These are phyloP conservation scores for Zosterops lateralis DNA, from an alignment of 2,113 vertebrate genomes.

Conservation along the genomic window DNA sequence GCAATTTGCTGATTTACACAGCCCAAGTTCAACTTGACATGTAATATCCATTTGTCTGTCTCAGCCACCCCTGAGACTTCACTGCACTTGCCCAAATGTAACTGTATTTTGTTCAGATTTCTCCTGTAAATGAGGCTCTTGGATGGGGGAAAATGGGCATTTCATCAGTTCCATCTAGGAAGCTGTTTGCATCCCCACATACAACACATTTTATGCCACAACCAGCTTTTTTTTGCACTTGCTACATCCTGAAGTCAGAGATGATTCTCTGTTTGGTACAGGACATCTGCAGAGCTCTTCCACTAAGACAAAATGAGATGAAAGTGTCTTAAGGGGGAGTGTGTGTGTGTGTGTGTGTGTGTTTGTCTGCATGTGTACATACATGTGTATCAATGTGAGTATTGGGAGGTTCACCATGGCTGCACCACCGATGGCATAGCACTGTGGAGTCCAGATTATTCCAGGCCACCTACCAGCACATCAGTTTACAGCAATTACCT, in stretches of 20 bases:
- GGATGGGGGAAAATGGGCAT: background rate
- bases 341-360: too few relatives aligned
- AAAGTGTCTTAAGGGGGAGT: background rate
- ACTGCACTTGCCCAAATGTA: background rate
- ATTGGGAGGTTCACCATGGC: background rate
- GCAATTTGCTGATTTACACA: background rate
- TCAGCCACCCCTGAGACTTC: background rate
- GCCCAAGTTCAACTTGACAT: background rate
- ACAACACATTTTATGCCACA: background rate
- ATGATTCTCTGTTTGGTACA: background rate
- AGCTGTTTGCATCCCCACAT: background rate
- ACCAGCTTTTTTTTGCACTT: background rate
- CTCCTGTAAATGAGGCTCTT: background rate
- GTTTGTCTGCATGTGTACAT: too few relatives aligned
- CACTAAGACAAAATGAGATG: background rate
- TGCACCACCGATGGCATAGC: background rate
- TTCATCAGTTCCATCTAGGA: background rate
- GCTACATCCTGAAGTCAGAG: background rate
- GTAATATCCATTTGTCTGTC: background rate
- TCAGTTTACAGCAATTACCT: background rate
- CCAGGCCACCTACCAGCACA: background rate
- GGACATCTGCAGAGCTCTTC: background rate
- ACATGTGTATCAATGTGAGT: accelerated
- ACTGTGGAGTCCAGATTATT: background rate
- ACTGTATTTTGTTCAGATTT: background rate